Evolutionary conservation across 2,113 vertebrate genomes (phyloP).

Genomic region (Raphicerus campestris): DNA sequence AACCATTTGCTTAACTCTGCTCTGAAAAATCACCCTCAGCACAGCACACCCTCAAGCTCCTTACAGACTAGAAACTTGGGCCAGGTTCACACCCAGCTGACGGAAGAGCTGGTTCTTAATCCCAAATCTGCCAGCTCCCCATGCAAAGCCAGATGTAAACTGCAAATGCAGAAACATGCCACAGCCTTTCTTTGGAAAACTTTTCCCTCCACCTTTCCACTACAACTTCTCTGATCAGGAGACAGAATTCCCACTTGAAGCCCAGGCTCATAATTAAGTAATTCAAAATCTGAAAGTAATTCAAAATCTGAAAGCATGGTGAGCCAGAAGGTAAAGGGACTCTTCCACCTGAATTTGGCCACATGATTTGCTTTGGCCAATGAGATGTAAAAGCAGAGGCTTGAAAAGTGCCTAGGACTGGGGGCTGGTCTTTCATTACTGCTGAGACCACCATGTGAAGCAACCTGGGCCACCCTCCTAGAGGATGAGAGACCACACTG

Average conservation of each 20-base stretch:
- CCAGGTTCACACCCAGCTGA: background rate
- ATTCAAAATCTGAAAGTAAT: background rate
- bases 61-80: background rate
- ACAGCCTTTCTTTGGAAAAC: background rate
- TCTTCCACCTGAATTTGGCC: background rate
- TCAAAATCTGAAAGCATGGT: background rate
- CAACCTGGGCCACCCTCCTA: background rate
- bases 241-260: background rate
- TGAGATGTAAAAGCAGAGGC: background rate
- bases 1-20: background rate
- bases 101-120: accelerated
- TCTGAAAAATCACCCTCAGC: background rate
- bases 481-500: background rate
- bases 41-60: background rate
- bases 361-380: background rate
- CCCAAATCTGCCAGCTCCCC: background rate
- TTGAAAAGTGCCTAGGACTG: background rate
- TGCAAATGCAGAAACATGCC: background rate
- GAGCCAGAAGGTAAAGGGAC: background rate
- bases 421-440: no score
- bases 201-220: background rate
- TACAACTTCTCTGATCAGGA: background rate
- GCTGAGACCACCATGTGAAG: background rate
- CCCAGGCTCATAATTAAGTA: background rate
- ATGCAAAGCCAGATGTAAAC: no score